Percentiles rank a stretch among this genome's conserved stretches.
Evolutionary conservation across 2,888 invertebrate species (phyloP).

Genomic region (Axea sp.): DNA sequence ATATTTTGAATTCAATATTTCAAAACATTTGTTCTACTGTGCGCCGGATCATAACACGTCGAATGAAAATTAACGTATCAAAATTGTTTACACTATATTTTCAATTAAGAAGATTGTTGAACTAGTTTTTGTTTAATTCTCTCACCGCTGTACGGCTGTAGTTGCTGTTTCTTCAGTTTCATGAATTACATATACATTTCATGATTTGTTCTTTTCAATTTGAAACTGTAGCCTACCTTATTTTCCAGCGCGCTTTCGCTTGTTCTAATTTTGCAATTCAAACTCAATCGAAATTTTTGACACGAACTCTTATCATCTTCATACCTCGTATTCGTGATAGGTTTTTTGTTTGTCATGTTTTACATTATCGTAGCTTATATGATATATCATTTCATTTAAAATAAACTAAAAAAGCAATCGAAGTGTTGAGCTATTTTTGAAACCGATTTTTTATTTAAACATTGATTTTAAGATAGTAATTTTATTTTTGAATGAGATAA

Average conservation of each 20-base stretch:
- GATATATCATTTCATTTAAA: constrained; percentile 44
- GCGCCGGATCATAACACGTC: constrained; percentile 20
- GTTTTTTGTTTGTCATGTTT: constrained; percentile 23
- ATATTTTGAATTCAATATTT: too few relatives aligned
- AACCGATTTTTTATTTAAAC: background rate
- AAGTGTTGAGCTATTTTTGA: constrained; percentile 37
- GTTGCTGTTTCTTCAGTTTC: too few relatives aligned
- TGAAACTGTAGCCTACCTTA: constrained; percentile 18
- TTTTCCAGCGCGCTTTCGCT: constrained; percentile 41
- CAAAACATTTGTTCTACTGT: too few relatives aligned
- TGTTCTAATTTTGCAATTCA: constrained; percentile 31
- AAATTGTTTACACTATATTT: background rate
- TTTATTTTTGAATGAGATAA: constrained; percentile 1
- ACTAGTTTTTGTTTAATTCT: constrained; percentile 9
- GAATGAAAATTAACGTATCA: background rate
- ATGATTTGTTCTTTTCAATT: too few relatives aligned
- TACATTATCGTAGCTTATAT: constrained; percentile 42
- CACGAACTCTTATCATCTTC: constrained; percentile 38
- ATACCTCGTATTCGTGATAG: constrained; percentile 16
- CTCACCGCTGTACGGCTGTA: too few relatives aligned
- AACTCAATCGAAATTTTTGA: constrained; percentile 26
- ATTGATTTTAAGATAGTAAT: background rate
- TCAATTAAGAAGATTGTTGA: background rate
- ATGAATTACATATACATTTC: too few relatives aligned
- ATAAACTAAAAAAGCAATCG: constrained; percentile 52